Base-by-base conservation (phyloP, 2,888 invertebrate species). In the Hedychridium roseum region DNA sequence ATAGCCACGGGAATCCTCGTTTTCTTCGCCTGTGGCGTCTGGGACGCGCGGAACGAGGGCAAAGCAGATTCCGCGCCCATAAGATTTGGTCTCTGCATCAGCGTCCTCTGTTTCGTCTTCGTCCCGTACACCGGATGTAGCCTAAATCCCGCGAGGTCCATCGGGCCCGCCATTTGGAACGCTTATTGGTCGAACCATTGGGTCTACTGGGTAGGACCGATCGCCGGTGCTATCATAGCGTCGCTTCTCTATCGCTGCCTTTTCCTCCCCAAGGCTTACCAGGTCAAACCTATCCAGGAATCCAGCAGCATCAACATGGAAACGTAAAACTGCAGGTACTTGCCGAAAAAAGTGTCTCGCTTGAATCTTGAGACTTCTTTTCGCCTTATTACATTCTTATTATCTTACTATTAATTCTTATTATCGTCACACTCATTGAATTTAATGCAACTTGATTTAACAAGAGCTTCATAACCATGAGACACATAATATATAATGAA, bases 151-250 rank as follows among this genome's bases (percentile, higher is more conserved):
- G 88, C 86, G 0, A 83, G 89, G 52, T 82, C 85, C 3, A 82
- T 92, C 12, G 91, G 83, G 0, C 91, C 91, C 0, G 90, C 90
- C 0, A 58, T 91, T 1, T 86, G 87, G 82, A 87, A 87, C 21
- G 83, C 83, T 1, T 80, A 82, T 28, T 91, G 90, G 86, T 54
- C 71, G 0, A 60, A 80, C 18, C 90, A 91, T 54, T 92, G 90
- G 91, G 79, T 86, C 1, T 90, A 86, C 66, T 90, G 89, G 89
- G 74, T 84, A 3, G 89, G 86, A 14, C 90, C 90, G 0, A 37
- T 84, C 15, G 50, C 68, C 2, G 81, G 80, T 1, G 75, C 79
- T 4, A 53, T 76, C 5, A 23, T 83, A 2, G 76, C 80, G 1
- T 71, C 83, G 14, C 32, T 80, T 0, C 69, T 80, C 20, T 85